Conservation (phyloP, 23 tunicate genomes). For the Halocynthia roretzi region DNA sequence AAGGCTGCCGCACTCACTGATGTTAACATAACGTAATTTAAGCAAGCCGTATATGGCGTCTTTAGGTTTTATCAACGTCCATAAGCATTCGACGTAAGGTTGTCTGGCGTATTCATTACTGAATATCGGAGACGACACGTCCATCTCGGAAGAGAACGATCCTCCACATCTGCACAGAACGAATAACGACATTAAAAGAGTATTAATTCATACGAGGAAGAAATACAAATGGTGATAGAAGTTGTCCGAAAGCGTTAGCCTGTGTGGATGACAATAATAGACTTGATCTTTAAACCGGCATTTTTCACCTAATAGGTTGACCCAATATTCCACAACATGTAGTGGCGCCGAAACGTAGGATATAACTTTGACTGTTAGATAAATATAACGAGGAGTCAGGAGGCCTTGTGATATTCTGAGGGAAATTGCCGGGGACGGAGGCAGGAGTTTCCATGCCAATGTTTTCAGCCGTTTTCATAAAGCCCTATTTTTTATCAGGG, state of each 20-base stretch:
- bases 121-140: constrained; percentile 3
- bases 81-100: constrained; percentile 11
- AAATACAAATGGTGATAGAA: not conserved
- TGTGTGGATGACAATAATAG: not conserved
- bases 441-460: no score
- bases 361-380: not conserved
- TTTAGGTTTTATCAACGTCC: constrained; percentile 24
- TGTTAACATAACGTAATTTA: not conserved
- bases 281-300: not conserved
- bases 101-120: not conserved
- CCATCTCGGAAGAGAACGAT: not conserved
- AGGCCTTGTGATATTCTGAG: no score
- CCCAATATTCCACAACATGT: not conserved
- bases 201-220: no score
- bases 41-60: constrained; percentile 18
- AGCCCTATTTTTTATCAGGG: no score
- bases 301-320: not conserved
- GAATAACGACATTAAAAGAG: not conserved
- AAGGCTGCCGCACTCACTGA: constrained; percentile 15
- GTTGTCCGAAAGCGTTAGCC: not conserved
- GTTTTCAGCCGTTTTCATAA: no score
- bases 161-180: constrained; percentile 5
- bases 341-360: not conserved
- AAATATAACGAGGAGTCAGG: no score
- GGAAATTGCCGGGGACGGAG: no score